Percentiles rank a stretch among this genome's conserved stretches.
These are phyloP conservation scores for Ambastaia sidthimunki DNA, from an alignment of 2,797 vertebrate species.

Conservation along the genomic window DNA sequence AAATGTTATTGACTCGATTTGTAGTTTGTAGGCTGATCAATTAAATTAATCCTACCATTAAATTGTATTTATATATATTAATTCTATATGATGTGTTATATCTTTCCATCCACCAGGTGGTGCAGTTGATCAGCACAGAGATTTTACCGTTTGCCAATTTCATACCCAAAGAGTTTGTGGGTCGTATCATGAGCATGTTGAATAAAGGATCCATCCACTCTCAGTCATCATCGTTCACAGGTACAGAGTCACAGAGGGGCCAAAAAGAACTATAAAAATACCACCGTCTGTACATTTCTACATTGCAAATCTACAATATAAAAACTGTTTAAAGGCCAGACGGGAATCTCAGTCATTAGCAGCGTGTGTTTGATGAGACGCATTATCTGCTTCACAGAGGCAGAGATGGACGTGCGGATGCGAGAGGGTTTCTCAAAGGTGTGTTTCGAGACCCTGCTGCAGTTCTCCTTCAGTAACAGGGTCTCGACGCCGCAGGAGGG, in stretches of 20 bases:
- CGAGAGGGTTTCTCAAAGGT: slow-evolving; percentile 98
- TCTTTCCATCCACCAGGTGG: slow-evolving; percentile 82
- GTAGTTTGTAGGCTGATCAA: no score
- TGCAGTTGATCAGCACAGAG: slow-evolving; percentile 97
- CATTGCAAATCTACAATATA: no score
- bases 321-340: no score
- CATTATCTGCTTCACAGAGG: slow-evolving; percentile 79
- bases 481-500: slow-evolving; percentile 97
- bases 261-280: no score
- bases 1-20: no score
- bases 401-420: slow-evolving; percentile 96
- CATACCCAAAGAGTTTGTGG: slow-evolving; percentile 99
- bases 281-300: no score
- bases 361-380: neutral
- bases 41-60: no score
- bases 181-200: slow-evolving; percentile 99
- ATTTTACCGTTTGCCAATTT: slow-evolving; percentile 98
- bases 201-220: slow-evolving; percentile 99
- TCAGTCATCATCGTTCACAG: slow-evolving; percentile 97
- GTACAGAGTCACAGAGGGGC: slow-evolving; percentile 68
- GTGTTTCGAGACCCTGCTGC: slow-evolving; percentile 97
- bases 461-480: slow-evolving; percentile 99
- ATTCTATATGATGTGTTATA: no score
- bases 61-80: no score
- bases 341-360: no score